Evolutionary conservation across 2,888 invertebrate species (phyloP).

Genomic region (Chrysodeixis includens): DNA sequence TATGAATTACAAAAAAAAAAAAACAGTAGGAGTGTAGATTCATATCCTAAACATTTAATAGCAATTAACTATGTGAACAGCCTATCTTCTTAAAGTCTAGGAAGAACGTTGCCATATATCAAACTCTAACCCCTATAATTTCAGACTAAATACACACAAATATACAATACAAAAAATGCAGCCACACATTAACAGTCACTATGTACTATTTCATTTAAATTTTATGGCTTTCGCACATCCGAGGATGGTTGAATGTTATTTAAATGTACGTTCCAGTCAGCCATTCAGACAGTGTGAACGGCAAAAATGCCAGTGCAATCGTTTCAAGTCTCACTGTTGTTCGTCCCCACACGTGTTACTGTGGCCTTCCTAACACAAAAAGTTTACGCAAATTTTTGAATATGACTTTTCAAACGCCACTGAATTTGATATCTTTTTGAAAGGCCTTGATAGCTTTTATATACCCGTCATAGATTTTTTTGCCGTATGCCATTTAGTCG

Average conservation of each 20-base stretch:
- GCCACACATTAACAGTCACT: neutral
- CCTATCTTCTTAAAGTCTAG: too few relatives aligned
- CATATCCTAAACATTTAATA: too few relatives aligned
- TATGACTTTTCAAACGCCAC: conserved; percentile 52
- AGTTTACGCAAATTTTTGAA: conserved; percentile 55
- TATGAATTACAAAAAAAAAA: too few relatives aligned
- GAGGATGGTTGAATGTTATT: conserved; percentile 73
- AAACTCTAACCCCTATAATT: too few relatives aligned
- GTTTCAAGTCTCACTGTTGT: conserved; percentile 51
- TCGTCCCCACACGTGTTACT: conserved; percentile 57
- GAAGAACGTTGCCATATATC: too few relatives aligned
- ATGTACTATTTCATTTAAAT: neutral
- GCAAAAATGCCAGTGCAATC: conserved; percentile 71
- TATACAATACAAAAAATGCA: neutral
- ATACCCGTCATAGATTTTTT: neutral
- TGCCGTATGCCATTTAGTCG: neutral
- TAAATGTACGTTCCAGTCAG: conserved; percentile 77
- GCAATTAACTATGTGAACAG: too few relatives aligned
- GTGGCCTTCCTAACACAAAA: conserved; percentile 51
- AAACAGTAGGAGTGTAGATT: too few relatives aligned
- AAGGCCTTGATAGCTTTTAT: conserved; percentile 30
- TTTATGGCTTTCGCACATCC: conserved; percentile 54
- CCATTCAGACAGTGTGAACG: conserved; percentile 73
- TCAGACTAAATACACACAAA: neutral
- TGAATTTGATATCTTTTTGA: conserved; percentile 27